phyloP scores from a whole-genome alignment of 2,113 vertebrate species.

The Pteruthius melanotis region DNA sequence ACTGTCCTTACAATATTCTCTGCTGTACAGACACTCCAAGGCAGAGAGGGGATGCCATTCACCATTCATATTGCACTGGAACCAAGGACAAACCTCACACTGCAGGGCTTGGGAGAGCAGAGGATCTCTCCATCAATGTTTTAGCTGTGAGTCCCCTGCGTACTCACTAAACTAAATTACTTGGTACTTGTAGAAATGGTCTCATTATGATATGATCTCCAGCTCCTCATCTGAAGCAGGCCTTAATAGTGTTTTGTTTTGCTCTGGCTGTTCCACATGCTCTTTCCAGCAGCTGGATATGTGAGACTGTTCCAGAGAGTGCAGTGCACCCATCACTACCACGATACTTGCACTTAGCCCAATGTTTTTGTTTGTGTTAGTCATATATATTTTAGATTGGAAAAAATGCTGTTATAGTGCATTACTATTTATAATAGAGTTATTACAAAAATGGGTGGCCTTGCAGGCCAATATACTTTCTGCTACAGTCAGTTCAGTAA shows the following conservation, averaged over 20 bases:
- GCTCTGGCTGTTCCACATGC: not conserved
- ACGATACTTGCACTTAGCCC: not conserved
- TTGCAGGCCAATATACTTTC: not conserved
- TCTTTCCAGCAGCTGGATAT: not conserved
- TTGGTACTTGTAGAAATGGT: not conserved
- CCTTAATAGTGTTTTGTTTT: not conserved
- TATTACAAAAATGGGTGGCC: not conserved
- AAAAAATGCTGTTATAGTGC: not conserved
- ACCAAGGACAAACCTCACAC: not conserved
- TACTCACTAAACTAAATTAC: not conserved
- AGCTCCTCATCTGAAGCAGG: not conserved
- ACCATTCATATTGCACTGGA: fast-evolving
- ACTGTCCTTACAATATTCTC: not conserved
- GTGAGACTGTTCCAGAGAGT: not conserved
- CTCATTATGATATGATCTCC: not conserved
- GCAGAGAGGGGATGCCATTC: not conserved
- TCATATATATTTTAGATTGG: not conserved
- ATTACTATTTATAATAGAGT: not conserved
- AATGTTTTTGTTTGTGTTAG: not conserved
- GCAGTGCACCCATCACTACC: not conserved
- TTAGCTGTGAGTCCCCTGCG: fast-evolving
- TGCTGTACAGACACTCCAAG: not conserved
- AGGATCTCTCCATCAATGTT: not conserved
- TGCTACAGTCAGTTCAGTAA: not conserved
- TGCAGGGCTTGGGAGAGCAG: not conserved